These are phyloP conservation scores for Struthio camelus DNA, from an alignment of 2,113 vertebrate species.

Conservation along the genomic window DNA sequence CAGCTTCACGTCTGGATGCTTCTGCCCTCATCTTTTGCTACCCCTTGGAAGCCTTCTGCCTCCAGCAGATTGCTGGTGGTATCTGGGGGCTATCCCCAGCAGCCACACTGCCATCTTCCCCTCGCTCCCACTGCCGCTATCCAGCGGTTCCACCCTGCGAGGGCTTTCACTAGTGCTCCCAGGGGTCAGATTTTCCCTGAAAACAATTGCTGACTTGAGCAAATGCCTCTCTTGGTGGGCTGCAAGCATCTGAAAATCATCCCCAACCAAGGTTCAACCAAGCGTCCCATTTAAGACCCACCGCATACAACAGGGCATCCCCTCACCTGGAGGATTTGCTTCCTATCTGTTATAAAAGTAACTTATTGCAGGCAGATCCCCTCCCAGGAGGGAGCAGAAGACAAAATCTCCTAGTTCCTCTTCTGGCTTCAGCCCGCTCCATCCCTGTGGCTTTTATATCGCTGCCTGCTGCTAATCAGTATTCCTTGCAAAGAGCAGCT, in stretches of 20 bases:
- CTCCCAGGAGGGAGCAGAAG: neutral
- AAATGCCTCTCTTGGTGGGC: neutral
- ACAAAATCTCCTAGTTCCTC: conserved; percentile 17
- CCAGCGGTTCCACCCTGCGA: neutral
- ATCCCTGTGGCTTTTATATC: conserved; percentile 46
- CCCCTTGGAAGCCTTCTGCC: neutral
- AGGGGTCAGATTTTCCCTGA: neutral
- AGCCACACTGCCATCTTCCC: conserved; percentile 15
- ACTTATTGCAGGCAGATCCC: neutral
- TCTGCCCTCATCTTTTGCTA: conserved; percentile 6
- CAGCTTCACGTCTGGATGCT: neutral
- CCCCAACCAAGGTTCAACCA: neutral
- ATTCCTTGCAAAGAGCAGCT: conserved; percentile 50
- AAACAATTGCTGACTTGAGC: neutral
- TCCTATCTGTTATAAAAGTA: neutral
- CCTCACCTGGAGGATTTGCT: neutral
- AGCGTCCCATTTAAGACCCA: neutral
- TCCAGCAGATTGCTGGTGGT: conserved; percentile 1
- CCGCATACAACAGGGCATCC: fast-evolving
- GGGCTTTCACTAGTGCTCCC: neutral
- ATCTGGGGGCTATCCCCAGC: neutral
- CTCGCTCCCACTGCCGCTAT: neutral
- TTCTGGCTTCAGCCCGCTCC: conserved; percentile 51
- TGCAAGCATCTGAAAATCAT: neutral
- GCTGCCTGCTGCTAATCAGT: conserved; percentile 59